Conservation (phyloP, 2,113 vertebrate genomes). For the Lophochroa leadbeateri region DNA sequence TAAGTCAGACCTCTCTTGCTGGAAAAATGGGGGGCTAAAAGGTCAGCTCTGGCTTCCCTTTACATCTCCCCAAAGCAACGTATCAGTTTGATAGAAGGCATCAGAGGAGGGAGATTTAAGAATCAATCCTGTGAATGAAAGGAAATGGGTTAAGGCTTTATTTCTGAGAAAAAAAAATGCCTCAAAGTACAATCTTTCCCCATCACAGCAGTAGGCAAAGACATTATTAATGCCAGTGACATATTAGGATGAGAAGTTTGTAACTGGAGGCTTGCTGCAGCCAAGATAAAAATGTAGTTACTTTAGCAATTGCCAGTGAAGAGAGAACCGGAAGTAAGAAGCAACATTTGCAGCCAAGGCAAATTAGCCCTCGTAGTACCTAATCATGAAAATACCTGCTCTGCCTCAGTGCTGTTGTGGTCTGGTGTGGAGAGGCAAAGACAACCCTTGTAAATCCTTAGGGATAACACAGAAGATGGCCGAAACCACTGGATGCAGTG, state of each 20-base stretch:
- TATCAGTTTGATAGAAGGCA: neutral
- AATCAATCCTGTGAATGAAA: neutral
- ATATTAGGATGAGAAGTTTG: neutral
- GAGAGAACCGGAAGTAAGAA: neutral
- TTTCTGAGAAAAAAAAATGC: neutral
- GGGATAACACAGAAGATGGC: neutral
- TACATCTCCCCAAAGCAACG: neutral
- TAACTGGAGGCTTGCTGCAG: neutral
- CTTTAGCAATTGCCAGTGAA: neutral
- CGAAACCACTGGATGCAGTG: neutral
- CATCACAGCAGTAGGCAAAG: neutral
- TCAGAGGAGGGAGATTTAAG: neutral
- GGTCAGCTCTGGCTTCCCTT: neutral
- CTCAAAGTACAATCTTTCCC: neutral
- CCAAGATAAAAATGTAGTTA: neutral
- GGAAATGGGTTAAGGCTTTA: neutral
- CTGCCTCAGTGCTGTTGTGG: neutral
- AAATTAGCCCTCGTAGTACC: neutral
- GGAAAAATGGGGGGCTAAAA: neutral
- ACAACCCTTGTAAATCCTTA: neutral
- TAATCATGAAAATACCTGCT: neutral
- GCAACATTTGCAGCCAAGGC: neutral
- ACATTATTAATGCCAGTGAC: neutral
- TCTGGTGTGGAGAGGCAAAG: neutral
- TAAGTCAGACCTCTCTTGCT: neutral